Evolutionary conservation across 2,113 vertebrate genomes (phyloP).

Genomic region (Pterophyllum scalare): DNA sequence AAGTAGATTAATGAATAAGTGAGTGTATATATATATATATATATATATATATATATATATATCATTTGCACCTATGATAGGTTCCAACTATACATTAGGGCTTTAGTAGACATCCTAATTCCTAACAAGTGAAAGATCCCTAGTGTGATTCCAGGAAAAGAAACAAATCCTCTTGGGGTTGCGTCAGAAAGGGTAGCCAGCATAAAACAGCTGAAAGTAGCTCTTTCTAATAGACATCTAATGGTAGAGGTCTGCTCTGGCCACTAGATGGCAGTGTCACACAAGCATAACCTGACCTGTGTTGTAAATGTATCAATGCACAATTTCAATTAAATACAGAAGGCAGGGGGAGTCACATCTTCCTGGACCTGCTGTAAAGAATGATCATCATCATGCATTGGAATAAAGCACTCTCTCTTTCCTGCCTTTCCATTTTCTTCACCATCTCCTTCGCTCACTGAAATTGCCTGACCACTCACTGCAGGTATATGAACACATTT

Average conservation of each 20-base stretch:
- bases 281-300: background rate
- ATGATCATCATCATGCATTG: background rate
- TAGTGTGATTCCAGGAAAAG: too few species aligned
- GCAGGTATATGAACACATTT: background rate
- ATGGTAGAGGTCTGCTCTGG: background rate
- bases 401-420: background rate
- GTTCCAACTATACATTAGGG: background rate
- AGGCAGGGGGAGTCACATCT: background rate
- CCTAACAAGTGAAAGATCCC: too few species aligned
- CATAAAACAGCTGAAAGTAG: too few species aligned
- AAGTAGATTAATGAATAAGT: background rate
- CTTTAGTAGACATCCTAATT: background rate
- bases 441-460: background rate
- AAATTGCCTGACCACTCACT: background rate
- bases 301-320: too few species aligned
- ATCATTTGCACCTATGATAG: background rate
- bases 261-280: slow-evolving; percentile 52
- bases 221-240: background rate
- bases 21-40: background rate
- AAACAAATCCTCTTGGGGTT: too few species aligned
- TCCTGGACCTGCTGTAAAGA: background rate
- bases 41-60: background rate
- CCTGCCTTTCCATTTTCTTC: background rate
- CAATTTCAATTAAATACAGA: background rate
- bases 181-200: too few species aligned